Evolutionary conservation across 1,140 invertebrate species (phyloP), one percentile per base, ranked within the genome.

Genomic region (Nylanderia fulva): DNA sequence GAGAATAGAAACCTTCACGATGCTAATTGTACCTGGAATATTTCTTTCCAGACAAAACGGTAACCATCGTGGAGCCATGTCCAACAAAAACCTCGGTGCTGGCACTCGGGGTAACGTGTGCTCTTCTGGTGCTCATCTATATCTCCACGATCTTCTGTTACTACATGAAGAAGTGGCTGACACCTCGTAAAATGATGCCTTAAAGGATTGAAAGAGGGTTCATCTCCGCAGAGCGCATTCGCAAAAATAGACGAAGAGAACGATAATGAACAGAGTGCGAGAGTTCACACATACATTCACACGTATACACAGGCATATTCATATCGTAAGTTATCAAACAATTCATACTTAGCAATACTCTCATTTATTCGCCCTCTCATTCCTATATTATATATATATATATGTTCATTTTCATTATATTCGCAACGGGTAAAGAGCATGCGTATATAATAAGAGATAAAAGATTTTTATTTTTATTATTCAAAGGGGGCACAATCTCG

Each of bases 151-250:
- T 98, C 86, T 98, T 98, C 95, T 98, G 97, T 93, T 98, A 98
- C 94, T 98, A 98, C 95, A 98, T 98, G 97, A 98, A 97, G 93
- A 98, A 98, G 93, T 98, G 98, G 97, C 95, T 98, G 93, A 96
- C 96, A 87, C 97, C 97, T 24, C 96, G 96, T 80, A 98, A 98
- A 94, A 96, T 97, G 92, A 96, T 98, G 95, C 96, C 97, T 91
- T 97, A 96, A n/a, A 96, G 85, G n/a, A 29, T 33, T 5, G 11
- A 48, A 48, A 71, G 33, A 33, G n/a, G 21, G 36, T 71, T 63
- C n/a, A 45, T 60, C n/a, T n/a, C n/a, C 48, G 45, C 21, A 21
- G 45, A 79, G 36, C 58, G 54, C 27, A 58, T 85, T 75, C 15
- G 52, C 75, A 71, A 83, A 33, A 80, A 45, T 52, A 83, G 83